Conservation (phyloP, 2,113 vertebrate genomes). For the Thomomys bottae region DNA sequence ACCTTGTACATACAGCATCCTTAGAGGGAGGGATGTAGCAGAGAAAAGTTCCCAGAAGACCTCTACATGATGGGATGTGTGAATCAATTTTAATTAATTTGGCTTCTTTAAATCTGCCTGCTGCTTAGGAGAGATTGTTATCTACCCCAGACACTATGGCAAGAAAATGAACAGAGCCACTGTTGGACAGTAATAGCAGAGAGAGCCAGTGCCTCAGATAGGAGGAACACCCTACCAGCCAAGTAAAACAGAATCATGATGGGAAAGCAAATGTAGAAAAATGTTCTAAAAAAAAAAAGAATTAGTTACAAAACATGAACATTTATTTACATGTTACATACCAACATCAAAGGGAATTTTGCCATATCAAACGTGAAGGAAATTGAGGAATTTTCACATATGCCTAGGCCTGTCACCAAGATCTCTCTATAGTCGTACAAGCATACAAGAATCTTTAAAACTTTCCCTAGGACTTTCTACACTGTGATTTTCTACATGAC, state of each 20-base stretch:
- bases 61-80: slow-evolving; percentile 76
- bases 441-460: background rate
- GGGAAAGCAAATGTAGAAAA: background rate
- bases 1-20: slow-evolving; percentile 67
- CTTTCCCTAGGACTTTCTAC: background rate
- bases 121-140: slow-evolving; percentile 84
- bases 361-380: too few relatives aligned
- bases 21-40: slow-evolving; percentile 45
- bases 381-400: too few relatives aligned
- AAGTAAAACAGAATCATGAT: slow-evolving; percentile 20
- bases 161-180: slow-evolving; percentile 84
- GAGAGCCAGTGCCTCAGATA: slow-evolving; percentile 68
- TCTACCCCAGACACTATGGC: slow-evolving; percentile 75
- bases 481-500: too few relatives aligned
- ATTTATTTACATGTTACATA: slow-evolving; percentile 62
- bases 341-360: background rate
- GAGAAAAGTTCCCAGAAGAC: slow-evolving; percentile 73
- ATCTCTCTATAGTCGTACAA: background rate
- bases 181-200: slow-evolving; percentile 77
- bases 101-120: slow-evolving; percentile 84
- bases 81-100: slow-evolving; percentile 90
- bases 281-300: slow-evolving; percentile 53
- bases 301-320: slow-evolving; percentile 52
- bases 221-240: slow-evolving; percentile 40
- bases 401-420: background rate